Base-by-base conservation (phyloP, 2,797 vertebrate genomes). In the Leptodactylus fallax region DNA sequence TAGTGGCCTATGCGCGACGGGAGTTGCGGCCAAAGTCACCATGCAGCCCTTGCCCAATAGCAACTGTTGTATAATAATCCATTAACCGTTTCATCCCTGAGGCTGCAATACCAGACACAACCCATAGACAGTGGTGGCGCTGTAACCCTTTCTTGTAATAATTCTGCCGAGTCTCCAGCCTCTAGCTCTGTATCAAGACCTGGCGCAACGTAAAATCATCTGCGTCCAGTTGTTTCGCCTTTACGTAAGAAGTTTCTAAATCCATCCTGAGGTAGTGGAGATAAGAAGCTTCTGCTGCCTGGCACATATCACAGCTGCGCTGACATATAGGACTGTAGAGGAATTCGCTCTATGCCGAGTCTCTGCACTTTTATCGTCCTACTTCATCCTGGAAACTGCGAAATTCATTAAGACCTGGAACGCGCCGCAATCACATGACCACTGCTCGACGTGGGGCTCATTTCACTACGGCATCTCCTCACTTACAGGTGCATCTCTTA, bases 401-500 rank as follows among this genome's bases (percentile, higher is more conserved):
- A 49, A 78, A 78, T 78, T 78, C 27, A 85, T 85, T 85, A 78
- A n/a, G 19, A 10, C 3, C 83, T n/a, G 11, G 72, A n/a, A 53
- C 63, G 58, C 0, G 23, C 25, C 21, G 21, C 2, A 3, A 49
- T 61, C 58, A 63, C 25, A 63, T 60, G 58, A 25, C 79, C 17
- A 3, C 65, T 7, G 13, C 25, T 16, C 13, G 23, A 27, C 23
- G 3, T 3, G 61, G 0, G 23, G 63, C 0, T 21, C 1, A 69
- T 69, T 36, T 65, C 13, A 69, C 5, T 27, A 36, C 3, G 13
- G 12, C 13, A 69, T 16, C 16, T 36, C 5, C 65, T 14, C 16
- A 69, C 65, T 14, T 65, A 36, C 27, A 36, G 61, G 61, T 6
- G 61, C 8, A 36, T 36, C 2, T 36, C 36, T 36, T 4, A 36